A percentile compares a stretch with the other conserved stretches of the same genome.
Evolutionary conservation across 2,888 invertebrate species (phyloP).

Genomic region (Andrena haemorrhoa): DNA sequence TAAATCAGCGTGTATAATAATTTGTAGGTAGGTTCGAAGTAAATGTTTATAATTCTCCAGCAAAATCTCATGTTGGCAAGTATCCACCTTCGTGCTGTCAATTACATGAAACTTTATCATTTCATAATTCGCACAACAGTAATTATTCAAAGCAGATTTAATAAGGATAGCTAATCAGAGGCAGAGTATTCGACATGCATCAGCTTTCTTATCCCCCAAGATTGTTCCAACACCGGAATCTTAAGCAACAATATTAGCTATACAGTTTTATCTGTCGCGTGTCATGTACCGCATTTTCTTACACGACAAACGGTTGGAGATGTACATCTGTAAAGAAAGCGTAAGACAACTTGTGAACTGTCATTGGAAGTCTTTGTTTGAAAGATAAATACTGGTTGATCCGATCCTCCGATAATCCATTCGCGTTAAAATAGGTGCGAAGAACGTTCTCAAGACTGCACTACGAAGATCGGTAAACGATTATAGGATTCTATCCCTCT

Average conservation of each 20-base stretch:
- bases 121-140: background rate
- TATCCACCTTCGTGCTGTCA: background rate
- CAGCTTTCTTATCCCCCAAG: conserved; percentile 22
- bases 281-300: conserved; percentile 29
- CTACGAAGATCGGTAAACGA: conserved; percentile 62
- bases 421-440: conserved; percentile 77
- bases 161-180: conserved; percentile 8
- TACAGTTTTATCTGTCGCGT: conserved; percentile 13
- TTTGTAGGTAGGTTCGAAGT: background rate
- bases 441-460: conserved; percentile 59
- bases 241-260: conserved; percentile 19
- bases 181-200: background rate
- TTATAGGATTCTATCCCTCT: conserved; percentile 35
- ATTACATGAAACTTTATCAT: background rate
- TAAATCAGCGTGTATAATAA: conserved; percentile 16
- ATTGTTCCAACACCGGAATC: background rate
- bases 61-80: background rate
- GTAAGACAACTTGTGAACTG: conserved; percentile 52
- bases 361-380: conserved; percentile 65
- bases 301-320: conserved; percentile 65
- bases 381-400: conserved; percentile 72
- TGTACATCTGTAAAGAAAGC: conserved; percentile 55
- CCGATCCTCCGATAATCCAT: conserved; percentile 67
- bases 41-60: background rate
- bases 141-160: background rate